Evolutionary conservation across 2,797 vertebrate genomes (phyloP).

Genomic region (Parauchenoglanis punctatus): DNA sequence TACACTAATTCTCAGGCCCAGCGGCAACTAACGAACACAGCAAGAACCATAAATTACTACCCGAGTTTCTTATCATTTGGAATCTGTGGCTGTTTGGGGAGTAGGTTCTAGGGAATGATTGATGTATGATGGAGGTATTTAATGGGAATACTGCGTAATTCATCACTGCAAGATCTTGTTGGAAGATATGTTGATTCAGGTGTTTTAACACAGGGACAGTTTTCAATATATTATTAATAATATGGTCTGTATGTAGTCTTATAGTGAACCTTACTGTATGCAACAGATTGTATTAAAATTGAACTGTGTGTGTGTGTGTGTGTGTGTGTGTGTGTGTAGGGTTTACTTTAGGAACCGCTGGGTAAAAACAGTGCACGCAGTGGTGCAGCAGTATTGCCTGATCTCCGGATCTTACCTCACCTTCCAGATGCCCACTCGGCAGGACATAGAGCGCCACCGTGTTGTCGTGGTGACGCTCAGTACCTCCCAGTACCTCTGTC

Average conservation of each 20-base stretch:
- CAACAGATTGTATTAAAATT: neutral
- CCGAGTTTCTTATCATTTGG: too few relatives aligned
- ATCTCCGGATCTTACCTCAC: conserved; percentile 93
- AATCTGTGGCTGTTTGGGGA: too few relatives aligned
- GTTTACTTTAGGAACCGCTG: conserved; percentile 99
- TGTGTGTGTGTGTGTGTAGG: conserved; percentile 69
- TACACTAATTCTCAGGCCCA: neutral
- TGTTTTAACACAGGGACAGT: neutral
- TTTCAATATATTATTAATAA: too few relatives aligned
- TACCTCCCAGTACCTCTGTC: conserved; percentile 98
- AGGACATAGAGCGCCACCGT: conserved; percentile 93
- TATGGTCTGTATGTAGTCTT: neutral
- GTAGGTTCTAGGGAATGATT: neutral
- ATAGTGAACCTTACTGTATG: neutral
- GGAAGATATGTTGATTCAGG: neutral
- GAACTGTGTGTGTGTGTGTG: neutral
- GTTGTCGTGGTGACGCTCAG: conserved; percentile 97
- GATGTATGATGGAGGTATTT: neutral
- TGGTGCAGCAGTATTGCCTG: conserved; percentile 99
- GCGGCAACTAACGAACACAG: neutral
- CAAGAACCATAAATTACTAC: too few relatives aligned
- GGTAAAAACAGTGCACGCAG: conserved; percentile 98
- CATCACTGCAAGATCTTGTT: neutral
- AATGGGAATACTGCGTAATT: neutral
- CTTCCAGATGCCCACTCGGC: conserved; percentile 98